Conservation (phyloP, 2,888 invertebrate genomes). For the Drosophila subquinaria region DNA sequence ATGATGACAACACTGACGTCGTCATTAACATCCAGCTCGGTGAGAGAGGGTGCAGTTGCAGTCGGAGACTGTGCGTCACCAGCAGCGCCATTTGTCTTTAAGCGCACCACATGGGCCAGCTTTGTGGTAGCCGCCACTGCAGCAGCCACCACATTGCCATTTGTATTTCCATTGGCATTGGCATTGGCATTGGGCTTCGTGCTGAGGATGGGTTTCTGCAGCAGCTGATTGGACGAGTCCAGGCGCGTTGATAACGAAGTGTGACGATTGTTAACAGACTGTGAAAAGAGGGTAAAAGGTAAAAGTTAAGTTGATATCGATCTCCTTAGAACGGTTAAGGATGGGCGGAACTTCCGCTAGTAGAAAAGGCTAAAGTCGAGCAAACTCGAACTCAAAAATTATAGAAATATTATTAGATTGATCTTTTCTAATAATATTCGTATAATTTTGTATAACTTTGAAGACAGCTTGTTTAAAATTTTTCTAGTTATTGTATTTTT, state of each 20-base stretch:
- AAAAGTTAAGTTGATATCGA: background rate
- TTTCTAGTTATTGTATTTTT: no score
- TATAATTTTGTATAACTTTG: no score
- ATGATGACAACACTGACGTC: constrained; percentile 63
- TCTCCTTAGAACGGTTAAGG: background rate
- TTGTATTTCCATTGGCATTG: constrained; percentile 54
- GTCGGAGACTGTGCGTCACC: constrained; percentile 42
- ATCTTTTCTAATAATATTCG: no score
- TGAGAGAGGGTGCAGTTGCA: constrained; percentile 40
- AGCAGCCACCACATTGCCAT: constrained; percentile 61
- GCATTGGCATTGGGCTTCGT: constrained; percentile 55
- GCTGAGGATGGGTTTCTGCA: constrained; percentile 69
- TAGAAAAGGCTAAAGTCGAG: background rate
- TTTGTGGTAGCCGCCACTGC: constrained; percentile 71
- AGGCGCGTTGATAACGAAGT: constrained; percentile 83
- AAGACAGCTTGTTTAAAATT: no score
- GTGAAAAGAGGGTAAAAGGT: constrained; percentile 6
- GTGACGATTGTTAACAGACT: constrained; percentile 84
- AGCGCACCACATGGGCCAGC: constrained; percentile 67
- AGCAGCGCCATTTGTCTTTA: constrained; percentile 57
- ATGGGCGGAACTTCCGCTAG: background rate
- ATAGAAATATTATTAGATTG: no score
- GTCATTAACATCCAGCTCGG: constrained; percentile 51
- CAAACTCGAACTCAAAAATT: background rate
- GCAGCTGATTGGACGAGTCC: constrained; percentile 81